phyloP scores from a whole-genome alignment of 2,797 vertebrate genomes.

The Acestrorhynchus altus region DNA sequence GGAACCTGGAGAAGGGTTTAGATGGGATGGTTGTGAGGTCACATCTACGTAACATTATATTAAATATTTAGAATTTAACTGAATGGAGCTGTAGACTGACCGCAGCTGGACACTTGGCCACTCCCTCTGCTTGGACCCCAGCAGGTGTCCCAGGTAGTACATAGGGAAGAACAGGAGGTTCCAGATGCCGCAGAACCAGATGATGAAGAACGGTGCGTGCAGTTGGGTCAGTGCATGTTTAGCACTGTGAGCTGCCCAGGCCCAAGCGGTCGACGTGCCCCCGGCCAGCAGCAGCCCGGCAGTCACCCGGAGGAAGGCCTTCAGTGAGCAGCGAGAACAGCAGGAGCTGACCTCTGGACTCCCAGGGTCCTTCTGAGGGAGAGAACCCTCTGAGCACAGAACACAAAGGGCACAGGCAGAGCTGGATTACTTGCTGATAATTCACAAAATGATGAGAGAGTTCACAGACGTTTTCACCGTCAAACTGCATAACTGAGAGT shows the following conservation, averaged over 20 bases:
- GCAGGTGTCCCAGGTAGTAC: constrained; percentile 60
- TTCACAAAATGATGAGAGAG: too few relatives aligned
- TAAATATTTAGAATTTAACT: too few relatives aligned
- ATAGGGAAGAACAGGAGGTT: constrained; percentile 65
- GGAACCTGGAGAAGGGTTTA: too few relatives aligned
- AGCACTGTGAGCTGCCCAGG: constrained; percentile 57
- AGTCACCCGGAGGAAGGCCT: constrained; percentile 18
- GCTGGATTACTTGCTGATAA: too few relatives aligned
- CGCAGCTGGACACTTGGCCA: constrained; percentile 53
- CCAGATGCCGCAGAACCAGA: constrained; percentile 67
- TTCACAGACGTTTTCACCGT: too few relatives aligned
- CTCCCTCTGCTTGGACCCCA: constrained; percentile 34
- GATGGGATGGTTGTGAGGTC: too few relatives aligned
- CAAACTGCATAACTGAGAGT: too few relatives aligned
- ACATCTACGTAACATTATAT: too few relatives aligned
- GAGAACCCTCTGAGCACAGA: neutral
- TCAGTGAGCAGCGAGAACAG: constrained; percentile 26
- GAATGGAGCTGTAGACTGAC: constrained; percentile 42
- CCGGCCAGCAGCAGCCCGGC: constrained; percentile 56
- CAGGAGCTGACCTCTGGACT: constrained; percentile 1
- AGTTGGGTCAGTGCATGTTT: constrained; percentile 54
- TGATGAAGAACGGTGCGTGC: constrained; percentile 63
- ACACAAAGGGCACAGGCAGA: neutral
- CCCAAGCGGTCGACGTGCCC: constrained; percentile 58
- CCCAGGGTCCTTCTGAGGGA: constrained; percentile 18